Evolutionary conservation across 2,113 vertebrate species (phyloP).

Genomic region (human): GRCh38 chr7:114132501-114133000

Average conservation of each 20-base stretch:
- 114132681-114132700: not conserved
- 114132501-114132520: not conserved
- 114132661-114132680: not conserved
- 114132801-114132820: not conserved
- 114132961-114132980: not conserved
- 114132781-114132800: not conserved
- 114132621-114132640: not conserved
- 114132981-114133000: not conserved
- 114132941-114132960: not conserved
- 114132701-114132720: not conserved
- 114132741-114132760: not conserved
- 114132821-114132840: not conserved
- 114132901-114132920: not conserved
- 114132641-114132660: not conserved
- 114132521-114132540: not conserved
- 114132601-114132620: not conserved
- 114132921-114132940: not conserved
- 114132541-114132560: not conserved
- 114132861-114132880: not conserved
- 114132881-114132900: not conserved
- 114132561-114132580: not conserved
- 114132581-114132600: not conserved
- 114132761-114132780: not conserved
- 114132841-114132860: not conserved
- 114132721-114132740: not conserved